Evolutionary conservation across 2,113 vertebrate species (phyloP), one percentile per base, ranked within the genome.

Genomic region (Anser brachyrhynchus): DNA sequence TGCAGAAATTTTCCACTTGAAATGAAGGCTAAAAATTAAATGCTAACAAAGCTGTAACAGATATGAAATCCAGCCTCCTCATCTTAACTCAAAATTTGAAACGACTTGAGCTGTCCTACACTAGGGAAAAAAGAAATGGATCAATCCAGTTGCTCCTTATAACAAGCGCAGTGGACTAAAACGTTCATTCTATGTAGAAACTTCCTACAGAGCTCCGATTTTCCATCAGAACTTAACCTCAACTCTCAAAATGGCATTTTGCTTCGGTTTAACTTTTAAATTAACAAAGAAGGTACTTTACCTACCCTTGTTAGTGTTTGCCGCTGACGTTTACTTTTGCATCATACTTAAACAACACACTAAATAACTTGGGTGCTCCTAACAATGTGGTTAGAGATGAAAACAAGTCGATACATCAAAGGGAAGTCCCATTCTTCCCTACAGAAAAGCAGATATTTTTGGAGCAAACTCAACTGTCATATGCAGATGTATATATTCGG

Each of bases 21-120:
- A 95, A 95, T 71, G 35, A 97, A 96, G 77, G 95, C 93, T 94
- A 95, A 96, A 96, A 95, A 95, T 91, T 93, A 90, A 95, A 96
- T 16, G 19, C 81, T 92, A 96, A 39, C 78, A 73, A 95, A 90
- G 91, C 67, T 94, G 26, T 75, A 87, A 49, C 77, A 92, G 58
- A 94, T 72, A 93, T 5, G 84, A 96, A 96, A 95, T 80, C 84
- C 84, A 96, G 77, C 31, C 80, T 64, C 55, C 75, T 82, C 46
- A 74, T 71, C 89, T 87, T 91, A 85, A 96, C 81, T 86, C 0
- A 0, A 80, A 92, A 92, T 91, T 78, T 70, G 65, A 92, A 69
- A 91, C 87, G 61, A 90, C 10, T 62, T 62, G 65, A 96, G 93
- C 62, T 87, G 80, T 66, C 66, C 73, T 78, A 72, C 21, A 62